Conservation (phyloP, 2,113 vertebrate genomes). For the Eclectus roratus region DNA sequence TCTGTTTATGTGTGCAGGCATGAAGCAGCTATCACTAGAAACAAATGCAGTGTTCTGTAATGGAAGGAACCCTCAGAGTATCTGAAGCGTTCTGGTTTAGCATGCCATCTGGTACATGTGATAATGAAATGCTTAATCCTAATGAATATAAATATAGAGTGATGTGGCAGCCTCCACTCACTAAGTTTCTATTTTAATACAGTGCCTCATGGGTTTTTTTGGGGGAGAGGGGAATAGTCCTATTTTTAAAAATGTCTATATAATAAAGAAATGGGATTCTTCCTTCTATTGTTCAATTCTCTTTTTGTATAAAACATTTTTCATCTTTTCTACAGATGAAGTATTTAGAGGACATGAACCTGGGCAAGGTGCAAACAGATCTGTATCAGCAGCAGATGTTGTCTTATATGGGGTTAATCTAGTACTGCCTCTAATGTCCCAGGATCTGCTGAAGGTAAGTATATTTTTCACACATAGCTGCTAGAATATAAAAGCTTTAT, state of each 20-base stretch:
- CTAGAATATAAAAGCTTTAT: not conserved
- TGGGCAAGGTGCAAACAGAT: conserved; percentile 84
- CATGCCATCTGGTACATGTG: not conserved
- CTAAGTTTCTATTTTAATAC: conserved; percentile 43
- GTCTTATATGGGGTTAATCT: conserved; percentile 97
- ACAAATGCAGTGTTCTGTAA: not conserved
- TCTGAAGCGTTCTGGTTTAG: not conserved
- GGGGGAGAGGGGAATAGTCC: not conserved
- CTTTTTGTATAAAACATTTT: not conserved
- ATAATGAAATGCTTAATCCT: conserved; percentile 23
- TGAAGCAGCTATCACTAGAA: not conserved
- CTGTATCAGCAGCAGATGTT: conserved; percentile 94
- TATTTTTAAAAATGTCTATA: not conserved
- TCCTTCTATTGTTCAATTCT: not conserved
- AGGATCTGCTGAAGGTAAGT: conserved; percentile 94
- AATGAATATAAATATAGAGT: conserved; percentile 32
- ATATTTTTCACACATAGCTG: not conserved
- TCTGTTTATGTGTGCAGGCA: not conserved
- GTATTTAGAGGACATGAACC: conserved; percentile 95
- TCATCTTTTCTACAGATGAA: conserved; percentile 79
- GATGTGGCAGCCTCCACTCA: conserved; percentile 10
- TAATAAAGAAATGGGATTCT: not conserved
- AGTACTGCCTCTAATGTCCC: conserved; percentile 96
- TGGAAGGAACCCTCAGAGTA: not conserved
- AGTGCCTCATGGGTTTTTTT: not conserved